Percentiles rank a stretch among this genome's conserved stretches.
phyloP scores from a whole-genome alignment of 2,888 invertebrate genomes.

The Uropetala carovei region DNA sequence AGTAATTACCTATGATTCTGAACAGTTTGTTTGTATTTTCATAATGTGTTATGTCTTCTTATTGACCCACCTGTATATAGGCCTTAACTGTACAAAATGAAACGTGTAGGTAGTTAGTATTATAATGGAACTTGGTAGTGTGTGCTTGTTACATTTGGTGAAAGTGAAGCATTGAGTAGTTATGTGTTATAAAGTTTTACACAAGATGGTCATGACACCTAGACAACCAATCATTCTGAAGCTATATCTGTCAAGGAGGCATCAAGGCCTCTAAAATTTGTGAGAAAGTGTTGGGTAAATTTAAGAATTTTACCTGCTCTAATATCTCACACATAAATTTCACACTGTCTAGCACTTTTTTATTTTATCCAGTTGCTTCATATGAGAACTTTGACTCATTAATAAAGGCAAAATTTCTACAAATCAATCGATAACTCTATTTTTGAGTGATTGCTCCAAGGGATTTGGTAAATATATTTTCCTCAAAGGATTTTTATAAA shows the following conservation, averaged over 20 bases:
- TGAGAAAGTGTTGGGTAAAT: constrained; percentile 35
- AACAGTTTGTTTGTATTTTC: constrained; percentile 60
- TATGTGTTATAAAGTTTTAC: constrained; percentile 55
- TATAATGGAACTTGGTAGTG: constrained; percentile 49
- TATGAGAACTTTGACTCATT: constrained; percentile 63
- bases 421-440: constrained; percentile 62
- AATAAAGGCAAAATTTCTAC: constrained; percentile 63
- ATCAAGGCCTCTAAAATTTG: constrained; percentile 35
- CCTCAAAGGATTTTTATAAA: constrained; percentile 63
- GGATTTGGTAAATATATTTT: constrained; percentile 64
- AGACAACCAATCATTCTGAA: constrained; percentile 54
- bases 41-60: constrained; percentile 63
- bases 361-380: constrained; percentile 59
- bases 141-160: constrained; percentile 63
- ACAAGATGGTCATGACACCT: constrained; percentile 58
- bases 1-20: constrained; percentile 60
- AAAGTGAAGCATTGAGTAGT: constrained; percentile 61
- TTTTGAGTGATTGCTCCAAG: constrained; percentile 61
- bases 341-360: constrained; percentile 57
- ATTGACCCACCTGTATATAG: constrained; percentile 62
- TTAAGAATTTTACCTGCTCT: background rate
- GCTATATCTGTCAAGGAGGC: constrained; percentile 47
- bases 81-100: constrained; percentile 63
- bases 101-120: constrained; percentile 55
- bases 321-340: constrained; percentile 30